Conservation (phyloP, 2,888 invertebrate genomes). For the Tipula helvola region DNA sequence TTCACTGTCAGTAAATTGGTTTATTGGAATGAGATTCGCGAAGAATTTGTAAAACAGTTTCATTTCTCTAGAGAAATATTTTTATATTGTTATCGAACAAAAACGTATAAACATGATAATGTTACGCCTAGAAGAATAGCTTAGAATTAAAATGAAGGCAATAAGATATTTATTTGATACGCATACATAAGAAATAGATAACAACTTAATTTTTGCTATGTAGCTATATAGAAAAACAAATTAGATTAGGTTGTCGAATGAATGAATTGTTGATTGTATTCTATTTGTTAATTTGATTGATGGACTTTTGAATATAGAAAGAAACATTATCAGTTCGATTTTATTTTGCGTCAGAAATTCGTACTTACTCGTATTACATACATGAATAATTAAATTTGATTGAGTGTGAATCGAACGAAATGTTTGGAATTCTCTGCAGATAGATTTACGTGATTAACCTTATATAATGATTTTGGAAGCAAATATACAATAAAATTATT, state of each 20-base stretch:
- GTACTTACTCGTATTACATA: no score
- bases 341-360: no score
- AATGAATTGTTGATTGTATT: background rate
- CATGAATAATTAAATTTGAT: no score
- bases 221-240: background rate
- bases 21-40: background rate
- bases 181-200: background rate
- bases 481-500: no score
- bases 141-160: background rate
- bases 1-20: background rate
- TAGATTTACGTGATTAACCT: no score
- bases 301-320: background rate
- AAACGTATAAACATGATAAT: background rate
- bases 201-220: background rate
- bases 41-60: background rate
- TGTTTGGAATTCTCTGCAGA: no score
- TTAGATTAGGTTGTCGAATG: background rate
- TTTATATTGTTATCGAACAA: background rate
- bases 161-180: background rate
- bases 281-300: background rate
- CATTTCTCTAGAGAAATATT: background rate
- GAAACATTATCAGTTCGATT: no score
- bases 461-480: no score
- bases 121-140: background rate
- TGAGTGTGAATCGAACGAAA: no score